Conservation (phyloP, 2,797 vertebrate genomes). For the Mionectes olivaceus region DNA sequence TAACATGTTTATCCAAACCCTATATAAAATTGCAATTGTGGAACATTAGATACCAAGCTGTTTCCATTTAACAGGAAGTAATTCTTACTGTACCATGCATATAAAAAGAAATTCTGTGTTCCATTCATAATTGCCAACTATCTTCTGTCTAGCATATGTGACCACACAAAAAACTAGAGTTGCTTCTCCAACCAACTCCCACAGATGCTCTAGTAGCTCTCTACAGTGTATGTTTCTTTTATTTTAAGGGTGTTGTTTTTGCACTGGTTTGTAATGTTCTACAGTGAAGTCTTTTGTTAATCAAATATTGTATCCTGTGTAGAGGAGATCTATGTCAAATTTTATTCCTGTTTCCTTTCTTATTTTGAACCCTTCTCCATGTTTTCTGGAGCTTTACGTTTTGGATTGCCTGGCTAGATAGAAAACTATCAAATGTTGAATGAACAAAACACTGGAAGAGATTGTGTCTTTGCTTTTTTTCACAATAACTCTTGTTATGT, state of each 20-base stretch:
- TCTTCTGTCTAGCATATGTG: background rate
- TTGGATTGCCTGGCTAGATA: background rate
- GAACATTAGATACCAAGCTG: background rate
- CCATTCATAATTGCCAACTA: background rate
- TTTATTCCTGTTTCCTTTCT: background rate
- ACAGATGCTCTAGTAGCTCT: background rate
- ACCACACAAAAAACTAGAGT: background rate
- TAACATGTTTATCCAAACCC: background rate
- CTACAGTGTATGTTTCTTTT: background rate
- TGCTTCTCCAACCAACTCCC: background rate
- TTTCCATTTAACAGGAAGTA: background rate
- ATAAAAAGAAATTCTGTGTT: background rate
- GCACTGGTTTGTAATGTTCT: background rate
- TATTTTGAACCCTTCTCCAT: background rate
- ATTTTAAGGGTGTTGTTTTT: background rate
- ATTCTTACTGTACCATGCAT: background rate
- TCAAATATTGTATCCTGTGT: background rate
- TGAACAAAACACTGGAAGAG: background rate
- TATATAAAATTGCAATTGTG: background rate
- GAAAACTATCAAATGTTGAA: background rate
- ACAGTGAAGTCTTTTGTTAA: background rate
- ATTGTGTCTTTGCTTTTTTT: background rate
- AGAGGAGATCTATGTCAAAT: fast-evolving
- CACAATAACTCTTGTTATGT: background rate
- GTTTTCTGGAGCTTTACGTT: background rate